phyloP scores from a whole-genome alignment of 2,888 invertebrate species.

The Macaria notata region DNA sequence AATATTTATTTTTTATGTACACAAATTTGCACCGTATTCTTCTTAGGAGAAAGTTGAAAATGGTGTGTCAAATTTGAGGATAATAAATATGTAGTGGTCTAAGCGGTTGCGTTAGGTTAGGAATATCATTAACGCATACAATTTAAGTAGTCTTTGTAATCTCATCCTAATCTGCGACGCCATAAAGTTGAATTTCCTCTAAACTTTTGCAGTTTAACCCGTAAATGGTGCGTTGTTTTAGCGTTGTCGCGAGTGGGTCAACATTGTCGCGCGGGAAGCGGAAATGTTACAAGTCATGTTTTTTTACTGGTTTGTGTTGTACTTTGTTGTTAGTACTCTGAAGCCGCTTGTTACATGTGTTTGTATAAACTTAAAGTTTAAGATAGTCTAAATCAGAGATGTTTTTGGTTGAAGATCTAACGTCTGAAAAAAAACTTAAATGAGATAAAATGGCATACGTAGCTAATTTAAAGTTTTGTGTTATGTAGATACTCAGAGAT shows the following conservation, averaged over 20 bases:
- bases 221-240: constrained; percentile 22
- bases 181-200: constrained; percentile 1
- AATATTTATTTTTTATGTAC: constrained; percentile 9
- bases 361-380: no score
- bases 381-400: no score
- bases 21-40: neutral
- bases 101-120: constrained; percentile 25
- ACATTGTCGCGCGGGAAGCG: constrained; percentile 23
- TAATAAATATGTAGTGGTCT: constrained; percentile 11
- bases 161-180: neutral
- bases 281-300: constrained; percentile 20
- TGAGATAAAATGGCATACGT: no score
- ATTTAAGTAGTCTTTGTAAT: neutral
- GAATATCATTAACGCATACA: constrained; percentile 37
- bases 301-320: constrained; percentile 14
- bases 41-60: neutral
- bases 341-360: neutral
- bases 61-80: neutral
- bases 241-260: constrained; percentile 20
- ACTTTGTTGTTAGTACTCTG: neutral
- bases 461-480: no score
- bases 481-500: no score
- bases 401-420: no score
- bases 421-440: no score
- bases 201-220: neutral